A percentile compares a stretch with the other conserved stretches of the same genome.
phyloP scores from a whole-genome alignment of 2,113 vertebrate genomes.

The Cinclus cinclus region DNA sequence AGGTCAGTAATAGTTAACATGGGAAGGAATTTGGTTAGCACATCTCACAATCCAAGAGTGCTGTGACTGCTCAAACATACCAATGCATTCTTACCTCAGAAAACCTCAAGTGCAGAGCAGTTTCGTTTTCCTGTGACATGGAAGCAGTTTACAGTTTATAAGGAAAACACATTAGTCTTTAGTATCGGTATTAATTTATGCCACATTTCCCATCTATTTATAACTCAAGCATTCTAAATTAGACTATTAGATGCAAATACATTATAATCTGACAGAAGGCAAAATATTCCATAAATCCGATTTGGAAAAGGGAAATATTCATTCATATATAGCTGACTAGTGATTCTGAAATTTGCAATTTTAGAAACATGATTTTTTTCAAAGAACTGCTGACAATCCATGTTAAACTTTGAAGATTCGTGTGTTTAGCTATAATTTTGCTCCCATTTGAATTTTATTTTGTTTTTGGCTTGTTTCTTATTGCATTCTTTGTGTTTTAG shows the following conservation, averaged over 20 bases:
- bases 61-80: not conserved
- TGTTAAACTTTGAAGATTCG: constrained; percentile 30
- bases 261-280: constrained; percentile 14
- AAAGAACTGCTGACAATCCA: constrained; percentile 6
- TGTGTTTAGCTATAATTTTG: constrained; percentile 23
- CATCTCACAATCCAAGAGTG: not conserved
- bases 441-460: not conserved
- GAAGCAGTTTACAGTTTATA: not conserved
- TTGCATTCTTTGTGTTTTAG: not conserved
- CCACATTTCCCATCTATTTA: constrained; percentile 36
- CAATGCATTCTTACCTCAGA: constrained; percentile 54
- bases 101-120: constrained; percentile 18
- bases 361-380: constrained; percentile 18
- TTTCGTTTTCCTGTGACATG: constrained; percentile 38
- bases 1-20: constrained; percentile 65
- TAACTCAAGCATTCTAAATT: constrained; percentile 39
- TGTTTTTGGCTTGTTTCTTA: not conserved
- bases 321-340: constrained; percentile 4
- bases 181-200: not conserved
- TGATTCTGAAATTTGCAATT: not conserved
- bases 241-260: constrained; percentile 30
- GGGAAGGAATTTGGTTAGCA: constrained; percentile 34
- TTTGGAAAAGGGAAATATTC: constrained; percentile 37
- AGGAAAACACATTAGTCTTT: not conserved
- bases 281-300: constrained; percentile 51